A percentile compares a stretch with the other conserved stretches of the same genome.
These are phyloP conservation scores for Seira musarum DNA, from an alignment of 2,888 invertebrate genomes.

Conservation along the genomic window DNA sequence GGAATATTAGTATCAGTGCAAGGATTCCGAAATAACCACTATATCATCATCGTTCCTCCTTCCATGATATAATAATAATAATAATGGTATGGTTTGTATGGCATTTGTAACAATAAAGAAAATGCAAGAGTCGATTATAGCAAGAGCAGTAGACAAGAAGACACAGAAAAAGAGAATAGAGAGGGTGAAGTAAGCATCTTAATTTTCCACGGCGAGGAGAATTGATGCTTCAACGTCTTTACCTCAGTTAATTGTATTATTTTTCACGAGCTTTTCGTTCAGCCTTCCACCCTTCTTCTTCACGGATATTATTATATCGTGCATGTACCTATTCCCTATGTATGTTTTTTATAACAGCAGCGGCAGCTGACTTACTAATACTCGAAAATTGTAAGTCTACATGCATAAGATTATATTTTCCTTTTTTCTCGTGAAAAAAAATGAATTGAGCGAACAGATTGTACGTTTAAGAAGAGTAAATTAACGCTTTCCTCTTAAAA, in stretches of 20 bases:
- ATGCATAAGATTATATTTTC: neutral
- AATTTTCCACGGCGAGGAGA: slow-evolving; percentile 48
- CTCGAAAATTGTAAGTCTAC: neutral
- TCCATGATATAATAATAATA: neutral
- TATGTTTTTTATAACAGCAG: slow-evolving; percentile 23
- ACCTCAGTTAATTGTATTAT: slow-evolving; percentile 55
- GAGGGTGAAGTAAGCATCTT: slow-evolving; percentile 49
- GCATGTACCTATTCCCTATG: slow-evolving; percentile 6
- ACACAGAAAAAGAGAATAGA: slow-evolving; percentile 6
- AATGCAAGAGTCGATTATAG: slow-evolving; percentile 36
- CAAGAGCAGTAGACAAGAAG: slow-evolving; percentile 4
- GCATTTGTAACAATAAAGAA: slow-evolving; percentile 1
- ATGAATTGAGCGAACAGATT: slow-evolving; percentile 58
- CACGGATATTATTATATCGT: slow-evolving; percentile 10
- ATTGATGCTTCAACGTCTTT: slow-evolving; percentile 57
- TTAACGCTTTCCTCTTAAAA: slow-evolving; percentile 54
- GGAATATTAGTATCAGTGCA: too few species aligned
- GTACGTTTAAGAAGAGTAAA: slow-evolving; percentile 52
- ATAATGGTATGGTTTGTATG: slow-evolving; percentile 4
- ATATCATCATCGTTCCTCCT: neutral
- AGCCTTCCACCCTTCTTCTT: slow-evolving; percentile 28
- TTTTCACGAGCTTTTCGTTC: slow-evolving; percentile 54
- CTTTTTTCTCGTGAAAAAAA: slow-evolving; percentile 46
- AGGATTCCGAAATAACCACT: too few species aligned
- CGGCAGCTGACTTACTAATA: slow-evolving; percentile 39